Conservation (phyloP, 1,140 invertebrate species). For the Pollicipes pollicipes region DNA sequence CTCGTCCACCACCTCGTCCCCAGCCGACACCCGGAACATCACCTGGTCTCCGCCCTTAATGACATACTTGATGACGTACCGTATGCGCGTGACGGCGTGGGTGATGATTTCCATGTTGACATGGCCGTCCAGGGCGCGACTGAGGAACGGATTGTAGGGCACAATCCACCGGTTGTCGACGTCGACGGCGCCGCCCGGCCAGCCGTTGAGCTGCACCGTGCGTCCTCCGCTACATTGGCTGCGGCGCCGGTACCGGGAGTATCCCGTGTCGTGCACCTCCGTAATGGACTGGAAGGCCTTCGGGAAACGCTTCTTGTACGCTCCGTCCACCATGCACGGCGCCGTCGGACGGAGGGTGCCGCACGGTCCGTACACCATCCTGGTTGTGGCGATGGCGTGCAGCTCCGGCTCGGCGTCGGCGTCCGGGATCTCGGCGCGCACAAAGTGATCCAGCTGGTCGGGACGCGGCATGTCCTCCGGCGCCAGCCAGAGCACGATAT, state of each 20-base stretch:
- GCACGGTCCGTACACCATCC: slow-evolving; percentile 25
- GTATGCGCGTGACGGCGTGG: too few relatives aligned
- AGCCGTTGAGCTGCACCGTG: too few relatives aligned
- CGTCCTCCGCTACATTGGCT: neutral
- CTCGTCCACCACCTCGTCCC: too few relatives aligned
- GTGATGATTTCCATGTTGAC: too few relatives aligned
- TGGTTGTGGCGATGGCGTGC: slow-evolving; percentile 16
- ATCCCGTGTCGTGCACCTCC: too few relatives aligned
- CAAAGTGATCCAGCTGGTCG: slow-evolving; percentile 19
- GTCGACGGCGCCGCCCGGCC: too few relatives aligned
- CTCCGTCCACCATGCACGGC: too few relatives aligned
- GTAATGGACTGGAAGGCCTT: slow-evolving; percentile 20
- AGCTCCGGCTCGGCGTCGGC: slow-evolving; percentile 13
- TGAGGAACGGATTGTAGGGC: slow-evolving; percentile 15
- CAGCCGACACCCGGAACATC: too few relatives aligned
- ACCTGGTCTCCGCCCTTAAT: too few relatives aligned
- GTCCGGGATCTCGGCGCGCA: slow-evolving; percentile 23
- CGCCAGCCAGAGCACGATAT: slow-evolving; percentile 23
- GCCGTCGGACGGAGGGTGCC: too few relatives aligned
- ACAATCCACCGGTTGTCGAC: too few relatives aligned
- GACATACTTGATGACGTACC: too few relatives aligned
- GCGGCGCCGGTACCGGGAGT: neutral
- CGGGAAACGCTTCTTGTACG: slow-evolving; percentile 5
- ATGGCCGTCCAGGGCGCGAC: slow-evolving; percentile 14
- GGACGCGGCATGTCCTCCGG: slow-evolving; percentile 14